Base-by-base conservation (phyloP, 2,888 invertebrate genomes). In the Macaria notata region DNA sequence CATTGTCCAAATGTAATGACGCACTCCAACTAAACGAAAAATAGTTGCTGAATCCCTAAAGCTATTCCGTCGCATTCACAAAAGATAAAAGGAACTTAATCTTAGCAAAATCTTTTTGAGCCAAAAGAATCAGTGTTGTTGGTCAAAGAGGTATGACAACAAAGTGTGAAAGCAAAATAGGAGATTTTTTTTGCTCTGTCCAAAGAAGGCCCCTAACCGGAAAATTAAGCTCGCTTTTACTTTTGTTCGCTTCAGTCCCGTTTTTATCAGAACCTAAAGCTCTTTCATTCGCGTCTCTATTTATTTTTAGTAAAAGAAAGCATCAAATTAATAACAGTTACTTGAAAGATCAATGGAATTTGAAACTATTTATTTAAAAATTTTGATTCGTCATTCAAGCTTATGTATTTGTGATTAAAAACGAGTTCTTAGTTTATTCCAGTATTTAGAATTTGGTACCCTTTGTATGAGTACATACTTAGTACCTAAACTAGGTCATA, bases 201-300 rank as follows among this genome's bases (percentile, higher is more conserved):
- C 66, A 73, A 73, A 72, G 68, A 59, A 66, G 54, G 63, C 54
- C 64, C 68, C 76, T 78, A 79, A 81, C 86, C 87, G 87, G 87
- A 87, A 86, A 87, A 87, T 87, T 87, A 87, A 84, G 81, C 74
- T 72, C 70, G 70, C 75, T 74, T 76, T 77, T 66, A 81, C 78
- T 79, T 83, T 81, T 79, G 79, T 80, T 75, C 82, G 71, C 76
- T 75, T 78, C 73, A 77, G 73, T 62, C 61, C 57, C 49, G 33
- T 63, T 66, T 53, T 63, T 61, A 67, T 67, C 59, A 58, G 59
- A 64, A 61, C 44, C 59, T 51, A 54, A 51, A 36, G 53, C 52
- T 52, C 66, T 66, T 77, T 75, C 76, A 67, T 69, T 68, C 65
- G 60, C 54, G 6, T 66, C 60, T 65, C 65, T 66, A 71, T 71